Base-by-base conservation (phyloP, 2,113 vertebrate species). In the Microtus montanus region DNA sequence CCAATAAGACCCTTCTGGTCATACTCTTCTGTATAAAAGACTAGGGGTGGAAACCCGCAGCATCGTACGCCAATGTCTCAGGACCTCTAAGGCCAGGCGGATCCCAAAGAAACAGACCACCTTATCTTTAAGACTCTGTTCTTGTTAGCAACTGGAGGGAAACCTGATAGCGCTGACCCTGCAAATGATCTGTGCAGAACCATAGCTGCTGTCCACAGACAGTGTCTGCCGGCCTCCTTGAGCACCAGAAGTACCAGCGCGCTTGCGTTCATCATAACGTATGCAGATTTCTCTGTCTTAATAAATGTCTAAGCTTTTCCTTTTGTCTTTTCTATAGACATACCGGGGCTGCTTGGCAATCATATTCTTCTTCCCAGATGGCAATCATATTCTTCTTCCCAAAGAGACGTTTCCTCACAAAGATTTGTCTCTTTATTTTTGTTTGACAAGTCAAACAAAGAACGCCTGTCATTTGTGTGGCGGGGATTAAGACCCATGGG, bases 401-500 rank as follows among this genome's bases (percentile, higher is more conserved):
- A 90, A 75, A 44, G 44, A 26, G 82, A 66, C 30, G 10, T n/a
- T 44, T 33, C 11, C 75, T 73, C 1, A 1, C 38, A 15, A 54
- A 89, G 41, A 73, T 38, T 73, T 35, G 7, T 61, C 52, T 71
- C n/a, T 38, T 4, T 38, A 22, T 24, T 82, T 89, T 89, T 30
- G 7, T 58, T 85, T 68, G 80, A 70, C 87, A 90, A 38, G 54
- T 95, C n/a, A 93, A 58, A 49, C 28, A 38, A 44, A 93, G 24
- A 86, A 49, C 66, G 49, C 14, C 54, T 12, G 24, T 75, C 75
- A 79, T 44, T 63, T 77, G 49, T 47, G 89, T 77, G 26, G 52
- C 24, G 66, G 44, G 49, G n/a, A 88, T 73, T 88, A 70, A 93
- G 64, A 75, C 47, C 71, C 17, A 54, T 15, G 44, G 82, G 13